These are phyloP conservation scores for Oreohelix idahoensis DNA, from an alignment of 1,140 invertebrate species.

Conservation along the genomic window DNA sequence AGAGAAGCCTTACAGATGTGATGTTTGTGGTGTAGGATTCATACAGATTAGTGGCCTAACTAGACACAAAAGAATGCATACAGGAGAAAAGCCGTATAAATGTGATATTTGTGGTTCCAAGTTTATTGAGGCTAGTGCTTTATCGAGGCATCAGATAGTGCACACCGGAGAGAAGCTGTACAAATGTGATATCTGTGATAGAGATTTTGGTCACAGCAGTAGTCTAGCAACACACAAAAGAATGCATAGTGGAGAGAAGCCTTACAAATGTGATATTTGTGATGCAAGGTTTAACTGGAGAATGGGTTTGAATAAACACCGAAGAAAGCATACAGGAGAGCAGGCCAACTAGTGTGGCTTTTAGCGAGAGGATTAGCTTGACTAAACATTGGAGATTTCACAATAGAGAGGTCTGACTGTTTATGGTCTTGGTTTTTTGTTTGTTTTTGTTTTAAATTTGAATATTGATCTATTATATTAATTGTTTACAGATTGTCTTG, in stretches of 20 bases:
- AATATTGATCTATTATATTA: no score
- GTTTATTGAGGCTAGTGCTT: neutral
- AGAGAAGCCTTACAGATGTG: slow-evolving; percentile 6
- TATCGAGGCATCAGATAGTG: neutral
- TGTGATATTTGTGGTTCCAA: neutral
- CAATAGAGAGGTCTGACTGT: no score
- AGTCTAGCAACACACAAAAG: neutral
- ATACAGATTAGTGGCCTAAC: neutral
- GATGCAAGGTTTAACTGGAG: neutral
- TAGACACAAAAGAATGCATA: neutral
- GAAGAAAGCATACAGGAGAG: neutral
- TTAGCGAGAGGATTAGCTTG: no score
- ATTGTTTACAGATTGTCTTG: no score
- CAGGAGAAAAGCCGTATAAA: neutral
- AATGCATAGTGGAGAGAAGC: neutral
- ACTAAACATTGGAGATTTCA: no score
- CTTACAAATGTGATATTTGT: neutral
- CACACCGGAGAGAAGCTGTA: slow-evolving; percentile 19
- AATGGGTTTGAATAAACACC: neutral
- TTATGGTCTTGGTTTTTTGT: no score
- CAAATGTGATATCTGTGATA: neutral
- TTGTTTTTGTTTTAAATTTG: no score
- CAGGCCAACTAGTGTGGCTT: no score
- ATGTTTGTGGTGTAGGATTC: neutral
- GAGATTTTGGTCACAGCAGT: neutral